These are phyloP conservation scores for Rhynchotus rufescens DNA, from an alignment of 2,797 vertebrate species.

Conservation along the genomic window DNA sequence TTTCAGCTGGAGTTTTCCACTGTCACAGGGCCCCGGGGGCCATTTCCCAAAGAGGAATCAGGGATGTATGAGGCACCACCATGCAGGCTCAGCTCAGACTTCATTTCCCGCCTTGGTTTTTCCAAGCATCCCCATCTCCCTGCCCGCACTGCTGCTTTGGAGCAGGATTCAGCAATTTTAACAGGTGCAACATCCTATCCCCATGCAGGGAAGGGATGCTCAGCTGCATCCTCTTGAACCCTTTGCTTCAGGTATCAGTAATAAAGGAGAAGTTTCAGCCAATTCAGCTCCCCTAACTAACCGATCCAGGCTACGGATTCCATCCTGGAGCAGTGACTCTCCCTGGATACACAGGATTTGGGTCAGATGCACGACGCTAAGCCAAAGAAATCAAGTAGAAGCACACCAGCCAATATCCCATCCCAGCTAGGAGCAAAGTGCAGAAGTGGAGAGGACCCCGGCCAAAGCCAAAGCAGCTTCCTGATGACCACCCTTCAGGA, in stretches of 20 bases:
- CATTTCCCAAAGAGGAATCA: neutral
- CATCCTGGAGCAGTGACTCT: neutral
- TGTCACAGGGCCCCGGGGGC: neutral
- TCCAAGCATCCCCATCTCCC: neutral
- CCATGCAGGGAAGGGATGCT: neutral
- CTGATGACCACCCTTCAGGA: neutral
- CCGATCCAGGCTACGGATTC: neutral
- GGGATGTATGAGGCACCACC: neutral
- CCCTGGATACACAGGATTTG: neutral
- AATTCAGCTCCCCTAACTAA: neutral
- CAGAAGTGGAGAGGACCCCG: neutral
- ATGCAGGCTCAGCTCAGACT: neutral
- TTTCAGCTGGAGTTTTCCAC: neutral
- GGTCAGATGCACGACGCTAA: neutral
- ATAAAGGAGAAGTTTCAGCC: neutral
- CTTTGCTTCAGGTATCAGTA: neutral
- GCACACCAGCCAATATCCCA: neutral
- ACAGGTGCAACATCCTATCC: fast-evolving
- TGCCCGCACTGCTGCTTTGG: neutral
- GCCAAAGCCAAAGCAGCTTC: neutral
- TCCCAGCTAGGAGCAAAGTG: neutral
- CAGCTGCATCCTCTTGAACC: neutral
- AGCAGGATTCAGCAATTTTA: neutral
- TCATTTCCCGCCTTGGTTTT: neutral
- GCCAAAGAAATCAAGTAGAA: neutral